Evolutionary conservation across 2,113 vertebrate species (phyloP), one percentile per base, ranked within the genome.

Genomic region (Neolamprologus cancellatus): DNA sequence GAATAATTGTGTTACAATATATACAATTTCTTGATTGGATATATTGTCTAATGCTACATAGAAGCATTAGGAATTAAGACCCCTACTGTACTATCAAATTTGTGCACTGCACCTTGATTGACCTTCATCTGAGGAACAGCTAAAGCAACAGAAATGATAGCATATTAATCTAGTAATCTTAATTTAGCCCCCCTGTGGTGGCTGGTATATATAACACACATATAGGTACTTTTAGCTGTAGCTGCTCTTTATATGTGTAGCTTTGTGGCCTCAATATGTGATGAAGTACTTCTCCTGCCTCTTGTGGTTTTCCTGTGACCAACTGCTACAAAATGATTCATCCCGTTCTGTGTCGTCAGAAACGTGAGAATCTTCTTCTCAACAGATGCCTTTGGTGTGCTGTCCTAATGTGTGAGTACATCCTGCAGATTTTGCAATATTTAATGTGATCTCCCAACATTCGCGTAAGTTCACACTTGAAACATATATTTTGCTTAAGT

Each of bases 391-490:
- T 61, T 34, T 61, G 57, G 30, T 34, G 57, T 61, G 30, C 5
- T 0, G 9, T 34, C 30, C 57, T 61, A 61, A 61, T 34, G 30
- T 61, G 9, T 34, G 0, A 61, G 57, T 61, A 18, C 57, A 61
- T 32, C 55, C 55, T 59, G 55, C 55, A 18, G 3, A 59, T 59
- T 59, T 59, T 59, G 28, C 28, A 32, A 59, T 59, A 32, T 64
- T 64, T 64, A 64, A 64, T 34, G 59, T 64, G 30, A 34, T 64
- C 59, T 64, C 30, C 2, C 30, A 64, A 64, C 30, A 64, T 64
- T n/a, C 0, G 9, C 0, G 30, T 7, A n/a, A 34, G 17, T 64
- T 64, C 59, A 34, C 59, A 64, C 17, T 64, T 64, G 30, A 34
- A 34, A 34, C 9, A 64, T 34, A 34, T 64, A 34, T 34, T 34